phyloP scores from a whole-genome alignment of 2,797 vertebrate species.

The Pseudopleuronectes americanus region DNA sequence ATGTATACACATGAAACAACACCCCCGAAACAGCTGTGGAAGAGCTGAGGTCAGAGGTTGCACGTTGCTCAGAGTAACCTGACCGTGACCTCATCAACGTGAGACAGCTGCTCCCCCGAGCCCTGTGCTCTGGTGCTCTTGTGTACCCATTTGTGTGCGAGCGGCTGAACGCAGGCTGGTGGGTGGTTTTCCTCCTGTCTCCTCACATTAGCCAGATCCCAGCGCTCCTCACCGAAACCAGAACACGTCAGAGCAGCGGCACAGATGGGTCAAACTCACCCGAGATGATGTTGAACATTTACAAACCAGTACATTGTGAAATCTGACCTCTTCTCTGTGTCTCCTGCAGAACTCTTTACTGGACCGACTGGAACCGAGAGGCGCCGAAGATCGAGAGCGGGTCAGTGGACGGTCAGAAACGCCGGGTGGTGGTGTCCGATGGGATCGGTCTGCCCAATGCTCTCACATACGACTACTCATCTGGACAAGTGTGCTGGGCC shows the following conservation, averaged over 20 bases:
- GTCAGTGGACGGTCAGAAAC: slow-evolving; percentile 87
- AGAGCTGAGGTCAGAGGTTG: slow-evolving; percentile 51
- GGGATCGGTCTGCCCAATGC: slow-evolving; percentile 95
- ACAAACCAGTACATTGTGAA: neutral
- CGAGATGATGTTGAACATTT: neutral
- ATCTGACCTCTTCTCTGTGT: neutral
- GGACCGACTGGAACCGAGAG: slow-evolving; percentile 99
- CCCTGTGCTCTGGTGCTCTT: slow-evolving; percentile 2
- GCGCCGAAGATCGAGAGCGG: slow-evolving; percentile 95
- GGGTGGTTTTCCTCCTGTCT: slow-evolving; percentile 39
- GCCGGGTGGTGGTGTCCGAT: slow-evolving; percentile 86
- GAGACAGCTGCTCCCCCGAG: slow-evolving; percentile 56
- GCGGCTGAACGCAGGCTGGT: neutral
- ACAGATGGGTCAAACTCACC: neutral
- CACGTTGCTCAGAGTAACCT: slow-evolving; percentile 58
- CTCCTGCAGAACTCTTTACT: slow-evolving; percentile 89
- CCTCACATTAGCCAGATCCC: slow-evolving; percentile 40
- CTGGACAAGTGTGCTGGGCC: slow-evolving; percentile 93
- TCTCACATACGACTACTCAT: slow-evolving; percentile 88
- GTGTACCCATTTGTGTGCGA: neutral
- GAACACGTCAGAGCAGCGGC: neutral
- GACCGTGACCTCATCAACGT: slow-evolving; percentile 67
- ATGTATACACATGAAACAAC: neutral
- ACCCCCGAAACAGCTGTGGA: neutral
- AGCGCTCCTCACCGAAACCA: slow-evolving; percentile 3